phyloP scores from a whole-genome alignment of 2,797 vertebrate species.

The Characodon lateralis region DNA sequence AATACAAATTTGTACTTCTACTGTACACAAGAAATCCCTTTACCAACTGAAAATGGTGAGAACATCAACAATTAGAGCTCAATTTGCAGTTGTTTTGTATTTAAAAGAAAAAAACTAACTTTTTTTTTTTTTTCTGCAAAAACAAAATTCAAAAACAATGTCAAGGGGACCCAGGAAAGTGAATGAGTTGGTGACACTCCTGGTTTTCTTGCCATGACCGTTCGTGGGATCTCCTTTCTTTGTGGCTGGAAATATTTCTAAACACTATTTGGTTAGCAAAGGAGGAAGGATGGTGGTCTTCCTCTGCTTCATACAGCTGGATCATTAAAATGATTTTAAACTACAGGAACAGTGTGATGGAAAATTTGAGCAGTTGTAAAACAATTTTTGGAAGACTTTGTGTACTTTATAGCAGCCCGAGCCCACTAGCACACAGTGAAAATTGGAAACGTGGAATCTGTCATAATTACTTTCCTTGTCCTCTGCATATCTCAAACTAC shows the following conservation, averaged over 20 bases:
- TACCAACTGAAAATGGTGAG: neutral
- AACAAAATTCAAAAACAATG: neutral
- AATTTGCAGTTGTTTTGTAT: too few relatives aligned
- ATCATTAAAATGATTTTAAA: too few relatives aligned
- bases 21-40: neutral
- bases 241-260: neutral
- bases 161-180: neutral
- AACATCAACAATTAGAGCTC: neutral
- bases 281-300: neutral
- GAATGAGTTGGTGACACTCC: neutral
- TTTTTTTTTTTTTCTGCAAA: neutral
- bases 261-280: neutral
- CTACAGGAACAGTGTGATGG: too few relatives aligned
- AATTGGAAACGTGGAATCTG: neutral
- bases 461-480: neutral
- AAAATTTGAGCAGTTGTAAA: too few relatives aligned
- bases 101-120: too few relatives aligned
- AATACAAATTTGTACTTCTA: neutral
- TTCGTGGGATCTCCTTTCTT: neutral
- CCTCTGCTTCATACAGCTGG: neutral
- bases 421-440: neutral
- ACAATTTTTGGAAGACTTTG: too few relatives aligned
- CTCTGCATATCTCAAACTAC: neutral
- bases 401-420: neutral
- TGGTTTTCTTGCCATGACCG: neutral